A percentile compares a stretch with the other conserved stretches of the same genome.
phyloP scores from a whole-genome alignment of 30 jellyfish, hydroid and myxozoan genomes.

The Hydra vulgaris region DNA sequence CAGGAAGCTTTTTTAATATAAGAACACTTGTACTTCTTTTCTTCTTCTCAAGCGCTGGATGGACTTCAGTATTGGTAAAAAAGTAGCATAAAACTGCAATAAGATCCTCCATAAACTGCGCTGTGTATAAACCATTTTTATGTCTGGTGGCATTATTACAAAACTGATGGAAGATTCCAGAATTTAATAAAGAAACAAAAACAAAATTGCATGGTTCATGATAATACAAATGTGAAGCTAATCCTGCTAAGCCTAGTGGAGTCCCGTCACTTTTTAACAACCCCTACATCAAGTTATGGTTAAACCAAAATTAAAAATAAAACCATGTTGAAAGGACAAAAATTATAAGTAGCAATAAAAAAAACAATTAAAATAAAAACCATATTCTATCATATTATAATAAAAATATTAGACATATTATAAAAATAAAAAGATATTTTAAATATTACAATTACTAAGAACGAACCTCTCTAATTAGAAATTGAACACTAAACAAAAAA shows the following conservation, averaged over 20 bases:
- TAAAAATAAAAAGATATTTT: no score
- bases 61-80: constrained; percentile 11
- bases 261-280: constrained; percentile 2
- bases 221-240: constrained; percentile 31
- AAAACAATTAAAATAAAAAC: no score
- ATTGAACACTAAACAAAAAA: constrained; percentile 9
- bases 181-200: background rate
- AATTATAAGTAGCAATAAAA: no score
- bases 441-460: no score
- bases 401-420: no score
- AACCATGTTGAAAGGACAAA: background rate
- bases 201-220: constrained; percentile 32
- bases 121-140: background rate
- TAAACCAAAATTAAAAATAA: background rate
- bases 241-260: constrained; percentile 36
- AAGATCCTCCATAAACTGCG: background rate
- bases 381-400: no score
- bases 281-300: background rate
- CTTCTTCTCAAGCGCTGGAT: background rate
- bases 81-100: constrained; percentile 6
- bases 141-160: background rate
- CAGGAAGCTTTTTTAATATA: background rate
- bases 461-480: constrained; percentile 21
- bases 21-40: constrained; percentile 9
- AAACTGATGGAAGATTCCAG: constrained; percentile 5